A percentile compares a stretch with the other conserved stretches of the same genome.
Evolutionary conservation across 2,888 invertebrate genomes (phyloP).

Genomic region (Laothoe populi): DNA sequence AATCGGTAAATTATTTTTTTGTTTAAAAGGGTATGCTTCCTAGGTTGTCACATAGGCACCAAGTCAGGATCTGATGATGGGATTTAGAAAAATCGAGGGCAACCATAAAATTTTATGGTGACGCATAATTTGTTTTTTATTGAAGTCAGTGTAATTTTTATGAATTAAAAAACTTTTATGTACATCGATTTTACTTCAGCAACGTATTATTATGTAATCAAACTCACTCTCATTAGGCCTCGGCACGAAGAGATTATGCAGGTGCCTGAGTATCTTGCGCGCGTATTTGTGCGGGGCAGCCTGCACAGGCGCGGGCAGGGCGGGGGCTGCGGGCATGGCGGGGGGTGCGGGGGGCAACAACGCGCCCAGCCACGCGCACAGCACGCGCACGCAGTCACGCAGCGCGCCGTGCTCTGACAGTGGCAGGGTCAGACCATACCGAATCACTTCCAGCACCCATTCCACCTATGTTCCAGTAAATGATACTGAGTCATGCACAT

Average conservation of each 20-base stretch:
- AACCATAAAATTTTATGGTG: no score
- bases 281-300: slow-evolving; percentile 96
- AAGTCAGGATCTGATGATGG: no score
- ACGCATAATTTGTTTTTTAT: no score
- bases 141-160: no score
- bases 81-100: no score
- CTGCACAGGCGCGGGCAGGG: slow-evolving; percentile 94
- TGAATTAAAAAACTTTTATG: no score
- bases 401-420: slow-evolving; percentile 96
- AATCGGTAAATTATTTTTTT: no score
- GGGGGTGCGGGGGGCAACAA: slow-evolving; percentile 94
- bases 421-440: slow-evolving; percentile 95
- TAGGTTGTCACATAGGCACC: no score
- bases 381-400: slow-evolving; percentile 97
- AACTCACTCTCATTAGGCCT: slow-evolving; percentile 96
- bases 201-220: no score
- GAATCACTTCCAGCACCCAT: slow-evolving; percentile 94
- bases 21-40: no score
- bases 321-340: slow-evolving; percentile 92
- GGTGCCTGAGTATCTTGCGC: slow-evolving; percentile 94
- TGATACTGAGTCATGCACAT: no score
- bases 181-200: no score
- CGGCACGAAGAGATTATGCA: slow-evolving; percentile 97
- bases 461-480: slow-evolving; percentile 88
- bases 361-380: slow-evolving; percentile 98